Percentiles rank a stretch among this genome's conserved stretches.
Conservation (phyloP, 2,113 vertebrate species). For the Theropithecus gelada region DNA sequence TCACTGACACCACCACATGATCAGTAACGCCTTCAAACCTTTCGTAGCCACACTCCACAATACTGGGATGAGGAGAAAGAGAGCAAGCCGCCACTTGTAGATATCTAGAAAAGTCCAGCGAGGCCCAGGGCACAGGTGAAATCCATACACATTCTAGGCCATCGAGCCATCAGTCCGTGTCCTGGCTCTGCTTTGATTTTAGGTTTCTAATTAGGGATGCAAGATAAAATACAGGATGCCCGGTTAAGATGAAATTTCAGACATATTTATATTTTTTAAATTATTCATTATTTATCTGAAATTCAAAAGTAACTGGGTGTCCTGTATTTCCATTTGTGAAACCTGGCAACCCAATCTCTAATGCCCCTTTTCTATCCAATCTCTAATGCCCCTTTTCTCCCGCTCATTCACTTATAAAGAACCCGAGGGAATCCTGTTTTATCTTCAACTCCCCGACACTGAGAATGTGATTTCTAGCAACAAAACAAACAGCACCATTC, state of each 20-base stretch:
- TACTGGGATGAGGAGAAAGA: background rate
- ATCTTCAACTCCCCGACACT: background rate
- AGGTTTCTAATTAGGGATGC: background rate
- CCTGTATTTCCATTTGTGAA: background rate
- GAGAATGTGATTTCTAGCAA: background rate
- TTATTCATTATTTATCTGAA: background rate
- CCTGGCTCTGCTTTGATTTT: background rate
- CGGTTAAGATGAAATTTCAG: background rate
- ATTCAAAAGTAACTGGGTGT: background rate
- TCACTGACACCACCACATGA: background rate
- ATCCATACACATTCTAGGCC: background rate
- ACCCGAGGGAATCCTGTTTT: background rate
- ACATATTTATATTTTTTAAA: background rate
- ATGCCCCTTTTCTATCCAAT: background rate
- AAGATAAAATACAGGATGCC: background rate
- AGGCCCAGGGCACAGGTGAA: background rate
- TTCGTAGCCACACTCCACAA: no score
- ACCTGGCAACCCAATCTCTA: background rate
- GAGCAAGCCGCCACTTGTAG: background rate
- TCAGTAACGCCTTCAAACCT: background rate
- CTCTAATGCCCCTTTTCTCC: background rate
- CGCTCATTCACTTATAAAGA: background rate
- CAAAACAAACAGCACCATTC: background rate
- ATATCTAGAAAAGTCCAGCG: background rate
- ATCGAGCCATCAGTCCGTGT: background rate